Percentiles rank a stretch among this genome's conserved stretches.
These are phyloP conservation scores for Agriopis aurantiaria DNA, from an alignment of 2,888 invertebrate genomes.

Conservation along the genomic window DNA sequence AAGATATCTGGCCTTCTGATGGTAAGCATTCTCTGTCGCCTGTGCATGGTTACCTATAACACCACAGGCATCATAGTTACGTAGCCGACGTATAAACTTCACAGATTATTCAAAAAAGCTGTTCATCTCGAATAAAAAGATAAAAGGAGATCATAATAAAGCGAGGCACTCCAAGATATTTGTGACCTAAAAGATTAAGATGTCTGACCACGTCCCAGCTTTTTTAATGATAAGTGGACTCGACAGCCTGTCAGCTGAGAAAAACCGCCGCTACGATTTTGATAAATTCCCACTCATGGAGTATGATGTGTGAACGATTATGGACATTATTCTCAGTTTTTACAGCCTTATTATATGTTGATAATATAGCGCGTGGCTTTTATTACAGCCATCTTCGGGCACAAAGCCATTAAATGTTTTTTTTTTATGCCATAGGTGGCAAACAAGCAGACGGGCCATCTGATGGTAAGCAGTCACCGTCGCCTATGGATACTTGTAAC, in stretches of 20 bases:
- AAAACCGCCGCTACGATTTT: constrained; percentile 54
- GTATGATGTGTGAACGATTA: constrained; percentile 46
- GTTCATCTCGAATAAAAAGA: too few relatives aligned
- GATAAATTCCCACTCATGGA: constrained; percentile 52
- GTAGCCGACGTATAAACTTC: too few relatives aligned
- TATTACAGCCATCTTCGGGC: constrained; percentile 31
- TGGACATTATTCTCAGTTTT: constrained; percentile 47
- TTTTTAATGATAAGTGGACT: constrained; percentile 37
- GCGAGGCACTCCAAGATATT: neutral
- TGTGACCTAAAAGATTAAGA: constrained; percentile 28
- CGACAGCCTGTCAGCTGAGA: constrained; percentile 48
- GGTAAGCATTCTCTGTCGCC: too few relatives aligned
- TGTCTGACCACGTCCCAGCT: constrained; percentile 20
- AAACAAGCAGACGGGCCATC: too few relatives aligned
- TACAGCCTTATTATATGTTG: constrained; percentile 41
- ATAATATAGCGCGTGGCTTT: constrained; percentile 35
- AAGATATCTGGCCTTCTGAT: too few relatives aligned
- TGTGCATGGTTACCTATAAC: too few relatives aligned
- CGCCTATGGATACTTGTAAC: too few relatives aligned
- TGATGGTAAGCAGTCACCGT: too few relatives aligned
- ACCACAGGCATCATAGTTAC: too few relatives aligned
- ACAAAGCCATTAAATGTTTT: constrained; percentile 35
- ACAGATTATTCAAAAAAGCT: too few relatives aligned
- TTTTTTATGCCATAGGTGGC: too few relatives aligned
- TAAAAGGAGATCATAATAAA: neutral